Percentiles rank a stretch among this genome's conserved stretches.
Evolutionary conservation across 2,888 invertebrate genomes (phyloP).

Genomic region (Ceraclea dissimilis): DNA sequence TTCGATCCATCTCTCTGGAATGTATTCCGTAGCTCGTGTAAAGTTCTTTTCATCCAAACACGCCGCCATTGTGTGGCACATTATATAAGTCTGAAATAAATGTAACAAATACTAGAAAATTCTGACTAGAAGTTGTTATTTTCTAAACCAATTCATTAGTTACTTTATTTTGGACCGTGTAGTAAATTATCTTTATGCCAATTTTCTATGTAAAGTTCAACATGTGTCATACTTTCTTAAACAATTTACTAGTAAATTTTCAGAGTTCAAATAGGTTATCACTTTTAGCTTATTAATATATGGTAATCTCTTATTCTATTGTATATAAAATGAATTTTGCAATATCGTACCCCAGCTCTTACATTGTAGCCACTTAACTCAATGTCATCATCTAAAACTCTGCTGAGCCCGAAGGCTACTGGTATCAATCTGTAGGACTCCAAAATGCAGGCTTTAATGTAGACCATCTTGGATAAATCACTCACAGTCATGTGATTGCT

Average conservation of each 20-base stretch:
- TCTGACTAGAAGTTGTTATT: too few relatives aligned
- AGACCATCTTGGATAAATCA: conserved; percentile 58
- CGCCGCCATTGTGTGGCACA: conserved; percentile 79
- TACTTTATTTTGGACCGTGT: too few relatives aligned
- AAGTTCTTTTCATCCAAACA: conserved; percentile 71
- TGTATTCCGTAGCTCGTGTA: conserved; percentile 57
- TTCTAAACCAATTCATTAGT: too few relatives aligned
- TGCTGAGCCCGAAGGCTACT: conserved; percentile 71
- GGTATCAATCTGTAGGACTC: conserved; percentile 71
- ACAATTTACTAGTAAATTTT: too few relatives aligned
- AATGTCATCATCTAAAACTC: conserved; percentile 66
- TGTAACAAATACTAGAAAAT: not conserved
- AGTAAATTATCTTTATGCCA: too few relatives aligned
- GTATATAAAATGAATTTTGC: too few relatives aligned
- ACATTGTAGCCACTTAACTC: conserved; percentile 62
- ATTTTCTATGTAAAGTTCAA: too few relatives aligned
- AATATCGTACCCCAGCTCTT: conserved; percentile 57
- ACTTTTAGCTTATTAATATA: too few relatives aligned
- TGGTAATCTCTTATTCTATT: too few relatives aligned
- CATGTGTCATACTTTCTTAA: too few relatives aligned
- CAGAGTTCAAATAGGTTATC: too few relatives aligned
- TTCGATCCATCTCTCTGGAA: conserved; percentile 72
- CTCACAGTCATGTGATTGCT: conserved; percentile 51
- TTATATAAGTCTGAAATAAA: conserved; percentile 57
- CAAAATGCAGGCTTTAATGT: conserved; percentile 68